Base-by-base conservation (phyloP, 2,113 vertebrate species). In the Entelurus aequoreus region DNA sequence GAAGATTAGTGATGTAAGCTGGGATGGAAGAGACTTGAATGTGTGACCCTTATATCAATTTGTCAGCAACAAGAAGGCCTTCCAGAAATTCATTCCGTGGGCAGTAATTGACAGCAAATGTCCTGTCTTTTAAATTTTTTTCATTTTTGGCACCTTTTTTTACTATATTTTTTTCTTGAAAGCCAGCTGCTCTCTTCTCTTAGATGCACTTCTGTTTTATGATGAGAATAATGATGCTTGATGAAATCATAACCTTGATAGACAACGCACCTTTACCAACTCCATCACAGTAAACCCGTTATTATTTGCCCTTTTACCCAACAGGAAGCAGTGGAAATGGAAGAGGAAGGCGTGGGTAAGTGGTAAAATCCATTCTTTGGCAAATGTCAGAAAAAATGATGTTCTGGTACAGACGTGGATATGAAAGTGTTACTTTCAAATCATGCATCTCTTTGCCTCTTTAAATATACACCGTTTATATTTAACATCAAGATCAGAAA, bases 291-390 rank as follows among this genome's bases (percentile, higher is more conserved):
- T 67, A 13, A 54, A 12, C 11, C 11, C 55, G 7, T 28, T 8
- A 50, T 53, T 16, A 6, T 76, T 48, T 77, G 65, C 16, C 54
- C 67, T 46, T 69, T 77, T 53, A 13, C 64, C 56, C 73, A 64
- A 55, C 78, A 89, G 88, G 72, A 76, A 21, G 52, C 72, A 6
- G 35, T 14, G 13, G 46, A 46, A 11, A 44, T 63, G 19, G 51
- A 40, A n/a, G 67, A 71, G 16, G 62, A 57, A 8, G 48, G 2
- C 62, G 50, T 62, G 71, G 87, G 88, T 89, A 63, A 66, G 84
- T 62, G 28, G 21, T n/a, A 50, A 53, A 48, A 62, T 47, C 1
- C 62, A 68, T 60, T 12, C 57, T 54, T 59, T 40, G n/a, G 37
- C 36, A 52, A 14, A 50, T 15, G 7, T 64, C 11, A 19, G 53